phyloP scores from a whole-genome alignment of 2,888 invertebrate genomes.

The Tetheella fluctuosa region DNA sequence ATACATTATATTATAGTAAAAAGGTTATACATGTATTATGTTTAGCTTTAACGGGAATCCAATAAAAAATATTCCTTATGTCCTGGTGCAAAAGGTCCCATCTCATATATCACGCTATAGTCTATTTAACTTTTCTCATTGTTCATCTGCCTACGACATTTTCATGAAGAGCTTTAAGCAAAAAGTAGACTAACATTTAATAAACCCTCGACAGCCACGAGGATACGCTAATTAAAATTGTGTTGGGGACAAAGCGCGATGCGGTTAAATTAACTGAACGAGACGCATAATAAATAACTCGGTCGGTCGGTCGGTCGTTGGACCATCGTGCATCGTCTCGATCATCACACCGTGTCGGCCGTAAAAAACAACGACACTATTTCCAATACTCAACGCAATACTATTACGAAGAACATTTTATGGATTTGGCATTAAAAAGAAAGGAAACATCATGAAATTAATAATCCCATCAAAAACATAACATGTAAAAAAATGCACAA shows the following conservation, averaged over 20 bases:
- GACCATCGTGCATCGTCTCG: slow-evolving; percentile 23
- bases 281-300: slow-evolving; percentile 20
- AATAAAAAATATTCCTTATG: background rate
- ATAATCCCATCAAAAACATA: no score
- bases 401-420: background rate
- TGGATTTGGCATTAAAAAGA: background rate
- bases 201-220: slow-evolving; percentile 35
- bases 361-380: slow-evolving; percentile 5
- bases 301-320: slow-evolving; percentile 9
- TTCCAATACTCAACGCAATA: background rate
- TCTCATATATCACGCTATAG: background rate
- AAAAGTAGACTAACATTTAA: slow-evolving; percentile 36
- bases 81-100: background rate
- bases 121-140: background rate
- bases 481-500: no score
- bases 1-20: no score
- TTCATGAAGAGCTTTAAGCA: slow-evolving; percentile 29
- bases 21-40: no score
- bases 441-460: background rate
- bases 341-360: slow-evolving; percentile 18
- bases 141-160: slow-evolving; percentile 5
- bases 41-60: no score
- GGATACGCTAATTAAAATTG: slow-evolving; percentile 48
- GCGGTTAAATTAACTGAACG: background rate
- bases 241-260: slow-evolving; percentile 37